Evolutionary conservation across 1,140 invertebrate species (phyloP).

Genomic region (Drosophila tropicalis): DNA sequence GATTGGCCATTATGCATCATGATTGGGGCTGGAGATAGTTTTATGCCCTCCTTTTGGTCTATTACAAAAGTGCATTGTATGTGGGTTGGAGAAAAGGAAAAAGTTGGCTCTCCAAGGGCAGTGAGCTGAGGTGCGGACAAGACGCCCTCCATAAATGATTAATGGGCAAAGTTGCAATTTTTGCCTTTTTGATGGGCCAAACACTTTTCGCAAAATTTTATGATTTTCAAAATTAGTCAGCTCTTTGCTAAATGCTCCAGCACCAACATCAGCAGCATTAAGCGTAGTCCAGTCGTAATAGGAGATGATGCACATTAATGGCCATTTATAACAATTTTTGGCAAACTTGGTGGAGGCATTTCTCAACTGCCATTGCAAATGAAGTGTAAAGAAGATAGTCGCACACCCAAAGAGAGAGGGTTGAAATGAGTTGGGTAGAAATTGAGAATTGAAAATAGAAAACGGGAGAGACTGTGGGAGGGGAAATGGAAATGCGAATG

Average conservation of each 20-base stretch:
- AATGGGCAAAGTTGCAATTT: slow-evolving; percentile 66
- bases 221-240: slow-evolving; percentile 70
- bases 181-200: slow-evolving; percentile 49
- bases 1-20: slow-evolving; percentile 34
- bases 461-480: background rate
- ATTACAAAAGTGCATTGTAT: slow-evolving; percentile 12
- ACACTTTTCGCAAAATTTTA: slow-evolving; percentile 70
- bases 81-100: slow-evolving; percentile 37
- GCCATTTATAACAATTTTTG: slow-evolving; percentile 64
- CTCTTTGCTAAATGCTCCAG: slow-evolving; percentile 20
- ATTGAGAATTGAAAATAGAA: background rate
- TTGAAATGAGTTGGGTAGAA: background rate
- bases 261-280: background rate
- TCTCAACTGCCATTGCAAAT: slow-evolving; percentile 62
- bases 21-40: background rate
- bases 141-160: slow-evolving; percentile 74
- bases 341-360: slow-evolving; percentile 42
- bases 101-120: slow-evolving; percentile 49
- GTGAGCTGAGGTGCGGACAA: slow-evolving; percentile 50
- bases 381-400: slow-evolving; percentile 71
- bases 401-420: background rate
- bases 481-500: slow-evolving; percentile 45
- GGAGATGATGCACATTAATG: slow-evolving; percentile 62
- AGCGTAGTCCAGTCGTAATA: background rate
- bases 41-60: slow-evolving; percentile 1